Base-by-base conservation (phyloP, 1,140 invertebrate genomes). In the Euwallacea similis region DNA sequence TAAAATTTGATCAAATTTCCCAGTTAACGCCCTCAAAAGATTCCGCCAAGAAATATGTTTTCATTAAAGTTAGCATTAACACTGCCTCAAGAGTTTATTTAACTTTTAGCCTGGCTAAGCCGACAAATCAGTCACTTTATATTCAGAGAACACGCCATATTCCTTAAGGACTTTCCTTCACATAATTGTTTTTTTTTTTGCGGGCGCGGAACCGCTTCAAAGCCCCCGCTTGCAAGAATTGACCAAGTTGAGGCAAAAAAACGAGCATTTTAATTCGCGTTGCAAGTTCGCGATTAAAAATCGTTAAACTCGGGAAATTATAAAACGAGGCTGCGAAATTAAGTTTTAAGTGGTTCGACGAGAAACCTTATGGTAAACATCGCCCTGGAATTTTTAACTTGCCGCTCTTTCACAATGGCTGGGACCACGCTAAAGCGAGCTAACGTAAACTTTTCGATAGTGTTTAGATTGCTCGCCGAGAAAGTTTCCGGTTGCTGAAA, bases 121-220 rank as follows among this genome's bases (percentile, higher is more conserved):
- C 50, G 60, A 62, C 47, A 69, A 63, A 69, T 69, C 67, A 69
- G 67, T 69, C 67, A 69, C 67, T 69, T 69, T 69, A 69, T 69
- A 69, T 69, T 69, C 67, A 69, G 50, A 21, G 50, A 63, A 69
- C 53, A 69, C 67, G 67, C 67, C 42, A 69, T 63, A 69, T 53
- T 63, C 56, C 54, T 63, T 63, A 63, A 69, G 41, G 46, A 53
- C 42, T 69, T 61, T 61, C 43, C 59, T 61, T 43, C 11, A 11
- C 21, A 61, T 61, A 43, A 61, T 61, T 61, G 33, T 43, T 61
- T 43, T 61, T 43, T 13, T 43, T 61, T 43, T 61, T 43, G 10
- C 6, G 46, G 9, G 9, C 9, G 9, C 46, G 9, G 13, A 50
- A 50, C 9, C 13, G 46, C 46, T 13, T 50, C 46, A 13, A 50